Evolutionary conservation across 2,113 vertebrate genomes (phyloP), one percentile per base, ranked within the genome.

Genomic region (Alectura lathami): DNA sequence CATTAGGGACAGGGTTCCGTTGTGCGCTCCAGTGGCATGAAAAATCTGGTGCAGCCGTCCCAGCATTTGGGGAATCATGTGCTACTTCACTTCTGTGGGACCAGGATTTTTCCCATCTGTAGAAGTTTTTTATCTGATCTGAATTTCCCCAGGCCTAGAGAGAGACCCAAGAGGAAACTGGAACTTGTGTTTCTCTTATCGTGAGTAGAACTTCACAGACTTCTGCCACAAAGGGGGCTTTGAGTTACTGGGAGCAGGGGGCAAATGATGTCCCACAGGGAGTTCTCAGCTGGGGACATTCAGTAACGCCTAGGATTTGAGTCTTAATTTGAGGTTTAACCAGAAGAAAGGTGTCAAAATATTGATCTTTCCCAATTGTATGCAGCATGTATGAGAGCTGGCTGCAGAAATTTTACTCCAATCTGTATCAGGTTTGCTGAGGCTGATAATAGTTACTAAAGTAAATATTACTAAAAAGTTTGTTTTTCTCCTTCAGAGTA

Each of bases 261-360:
- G 20, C n/a, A 76, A 68, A 47, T 0, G 0, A 21, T 16, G 8
- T 50, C 45, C 56, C 45, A 30, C 2, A 0, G 4, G 23, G 57
- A 85, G 20, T n/a, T 17, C 7, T 40, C 60, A 5, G 3, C 3
- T 32, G 51, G 36, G 17, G 88, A 80, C 8, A 18, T 80, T 76
- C 43, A 43, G 45, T 81, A 66, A 70, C 56, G 42, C 30, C 30
- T 4, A 45, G 34, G 76, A 72, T 77, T 84, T 86, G 29, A 27
- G 53, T 86, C 43, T 81, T 81, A 36, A 72, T 45, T 57, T 82
- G 48, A 78, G n/a, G 15, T 38, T 81, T 43, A 93, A 53, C 32
- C 42, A 62, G 88, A 86, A 78, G 36, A 83, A 94, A 95, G 21
- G 11, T 94, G 79, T 93, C 68, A 96, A 95, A 96, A 96, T 90